Evolutionary conservation across 2,797 vertebrate species (phyloP).

Genomic region (Chelon labrosus): DNA sequence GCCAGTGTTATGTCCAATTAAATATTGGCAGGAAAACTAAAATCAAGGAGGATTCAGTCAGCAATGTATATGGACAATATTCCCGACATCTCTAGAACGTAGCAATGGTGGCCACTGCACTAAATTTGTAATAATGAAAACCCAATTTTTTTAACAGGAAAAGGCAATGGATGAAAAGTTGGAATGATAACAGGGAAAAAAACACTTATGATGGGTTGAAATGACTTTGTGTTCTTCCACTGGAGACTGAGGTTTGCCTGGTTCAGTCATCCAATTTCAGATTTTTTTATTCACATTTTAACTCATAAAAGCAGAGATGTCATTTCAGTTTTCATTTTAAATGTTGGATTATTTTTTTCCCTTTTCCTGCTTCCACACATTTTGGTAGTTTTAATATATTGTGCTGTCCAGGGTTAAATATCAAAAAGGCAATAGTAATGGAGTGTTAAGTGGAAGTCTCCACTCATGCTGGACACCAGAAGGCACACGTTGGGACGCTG

Average conservation of each 20-base stretch:
- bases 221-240: too few species aligned
- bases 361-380: slow-evolving; percentile 1
- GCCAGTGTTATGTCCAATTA: background rate
- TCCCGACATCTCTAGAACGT: slow-evolving; percentile 1
- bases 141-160: background rate
- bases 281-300: too few species aligned
- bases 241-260: background rate
- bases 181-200: background rate
- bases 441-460: slow-evolving; percentile 28
- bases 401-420: background rate
- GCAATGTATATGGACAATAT: too few species aligned
- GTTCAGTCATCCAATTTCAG: too few species aligned
- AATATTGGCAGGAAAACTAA: background rate
- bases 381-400: background rate
- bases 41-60: too few species aligned
- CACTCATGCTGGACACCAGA: slow-evolving; percentile 58
- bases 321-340: too few species aligned
- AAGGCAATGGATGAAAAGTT: background rate
- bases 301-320: too few species aligned
- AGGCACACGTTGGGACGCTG: slow-evolving; percentile 72
- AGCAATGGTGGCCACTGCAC: background rate
- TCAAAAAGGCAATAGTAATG: slow-evolving; percentile 31
- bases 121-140: background rate
- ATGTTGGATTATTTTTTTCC: background rate
- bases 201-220: background rate